Evolutionary conservation across 1,140 invertebrate genomes (phyloP).

Genomic region (Caenorhabditis remanei): DNA sequence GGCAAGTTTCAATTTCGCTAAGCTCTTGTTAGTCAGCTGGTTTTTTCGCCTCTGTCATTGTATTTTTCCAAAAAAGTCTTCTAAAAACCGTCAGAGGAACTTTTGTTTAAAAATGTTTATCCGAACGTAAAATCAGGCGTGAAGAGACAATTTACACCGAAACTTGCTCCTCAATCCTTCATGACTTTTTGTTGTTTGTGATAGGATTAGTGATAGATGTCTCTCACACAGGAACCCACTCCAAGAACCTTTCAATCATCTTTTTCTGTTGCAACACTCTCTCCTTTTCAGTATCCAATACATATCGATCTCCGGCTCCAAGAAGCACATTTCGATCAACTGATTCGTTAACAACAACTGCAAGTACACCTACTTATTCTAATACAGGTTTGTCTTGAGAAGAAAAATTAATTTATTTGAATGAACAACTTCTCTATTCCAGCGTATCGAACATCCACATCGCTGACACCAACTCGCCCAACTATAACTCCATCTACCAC

Average conservation of each 20-base stretch:
- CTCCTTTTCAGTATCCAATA: slow-evolving; percentile 33
- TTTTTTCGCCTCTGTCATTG: too few species aligned
- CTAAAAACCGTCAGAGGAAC: too few species aligned
- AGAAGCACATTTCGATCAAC: slow-evolving; percentile 46
- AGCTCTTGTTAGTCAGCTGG: too few species aligned
- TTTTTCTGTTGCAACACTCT: background rate
- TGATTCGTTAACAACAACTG: slow-evolving; percentile 4
- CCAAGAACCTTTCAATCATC: background rate
- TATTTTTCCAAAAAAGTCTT: too few species aligned
- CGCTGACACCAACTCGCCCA: slow-evolving; percentile 55
- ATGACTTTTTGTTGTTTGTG: slow-evolving; percentile 20
- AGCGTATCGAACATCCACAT: slow-evolving; percentile 62
- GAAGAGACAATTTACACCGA: background rate
- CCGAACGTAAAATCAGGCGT: background rate
- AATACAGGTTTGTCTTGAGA: slow-evolving; percentile 34
- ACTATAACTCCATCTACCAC: background rate
- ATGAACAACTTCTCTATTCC: background rate
- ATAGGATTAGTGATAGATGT: background rate
- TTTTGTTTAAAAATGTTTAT: background rate
- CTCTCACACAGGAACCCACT: background rate
- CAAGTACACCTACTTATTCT: background rate
- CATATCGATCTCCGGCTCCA: slow-evolving; percentile 46
- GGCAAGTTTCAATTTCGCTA: too few species aligned
- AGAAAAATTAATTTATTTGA: background rate
- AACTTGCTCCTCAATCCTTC: background rate